Conservation (phyloP, 1,140 invertebrate genomes). For the Heliconius melpomene region DNA sequence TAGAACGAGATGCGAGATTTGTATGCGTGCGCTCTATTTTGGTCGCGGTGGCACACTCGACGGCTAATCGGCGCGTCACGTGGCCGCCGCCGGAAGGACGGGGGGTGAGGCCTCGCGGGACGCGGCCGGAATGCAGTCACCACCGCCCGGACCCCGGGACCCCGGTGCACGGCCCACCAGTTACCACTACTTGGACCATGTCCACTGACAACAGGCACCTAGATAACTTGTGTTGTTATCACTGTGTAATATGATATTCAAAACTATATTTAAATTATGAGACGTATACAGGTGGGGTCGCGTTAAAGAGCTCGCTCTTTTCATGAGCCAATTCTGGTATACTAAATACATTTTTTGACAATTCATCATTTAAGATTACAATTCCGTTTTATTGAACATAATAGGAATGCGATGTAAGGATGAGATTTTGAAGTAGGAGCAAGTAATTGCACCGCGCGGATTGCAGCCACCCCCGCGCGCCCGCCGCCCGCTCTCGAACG, state of each 20-base stretch:
- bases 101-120: conserved; percentile 69
- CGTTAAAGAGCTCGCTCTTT: not conserved
- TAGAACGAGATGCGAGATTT: conserved; percentile 71
- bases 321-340: not conserved
- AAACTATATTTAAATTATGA: conserved; percentile 1
- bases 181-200: not conserved
- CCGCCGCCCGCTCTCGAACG: conserved; percentile 69
- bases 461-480: conserved; percentile 72
- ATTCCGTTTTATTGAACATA: not conserved
- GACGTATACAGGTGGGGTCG: not conserved
- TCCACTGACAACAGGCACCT: not conserved
- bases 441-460: conserved; percentile 79
- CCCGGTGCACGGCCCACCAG: conserved; percentile 53
- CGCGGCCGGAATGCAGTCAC: conserved; percentile 77
- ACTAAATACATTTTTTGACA: not conserved
- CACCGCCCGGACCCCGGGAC: conserved; percentile 52
- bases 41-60: conserved; percentile 77
- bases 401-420: conserved; percentile 50
- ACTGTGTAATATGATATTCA: conserved; percentile 1
- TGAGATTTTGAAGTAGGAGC: conserved; percentile 71
- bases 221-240: not conserved
- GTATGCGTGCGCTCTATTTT: conserved; percentile 77
- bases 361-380: not conserved
- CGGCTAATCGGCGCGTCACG: conserved; percentile 78
- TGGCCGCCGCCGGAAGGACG: conserved; percentile 77